Evolutionary conservation across 92 coral and sea anemone genomes (phyloP).

Genomic region (Phymanthus crucifer): DNA sequence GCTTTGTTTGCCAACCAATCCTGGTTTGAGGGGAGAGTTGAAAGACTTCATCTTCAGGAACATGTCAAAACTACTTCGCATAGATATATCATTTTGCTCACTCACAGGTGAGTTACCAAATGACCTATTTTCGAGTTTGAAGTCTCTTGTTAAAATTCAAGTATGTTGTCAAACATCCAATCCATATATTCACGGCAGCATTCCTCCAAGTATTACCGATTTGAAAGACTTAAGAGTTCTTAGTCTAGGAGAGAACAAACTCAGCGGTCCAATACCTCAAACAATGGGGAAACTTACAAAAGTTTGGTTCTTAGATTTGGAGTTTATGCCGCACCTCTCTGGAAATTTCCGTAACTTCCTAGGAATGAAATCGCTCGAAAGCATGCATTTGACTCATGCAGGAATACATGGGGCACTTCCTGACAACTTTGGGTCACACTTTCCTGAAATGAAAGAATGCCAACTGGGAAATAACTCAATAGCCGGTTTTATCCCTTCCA

Average conservation of each 20-base stretch:
- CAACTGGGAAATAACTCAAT: conserved; percentile 40
- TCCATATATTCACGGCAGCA: conserved; percentile 29
- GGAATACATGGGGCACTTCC: conserved; percentile 55
- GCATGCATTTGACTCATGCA: conserved; percentile 54
- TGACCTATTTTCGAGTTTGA: conserved; percentile 40
- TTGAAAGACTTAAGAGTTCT: conserved; percentile 55
- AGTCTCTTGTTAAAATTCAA: conserved; percentile 54
- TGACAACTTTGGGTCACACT: conserved; percentile 43
- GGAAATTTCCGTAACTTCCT: conserved; percentile 38
- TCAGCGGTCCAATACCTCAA: conserved; percentile 45
- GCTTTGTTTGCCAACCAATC: conserved; percentile 45
- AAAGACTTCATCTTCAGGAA: conserved; percentile 56
- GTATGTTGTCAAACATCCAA: conserved; percentile 42
- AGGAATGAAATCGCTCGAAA: conserved; percentile 29
- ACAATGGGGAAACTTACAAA: conserved; percentile 53
- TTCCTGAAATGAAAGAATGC: conserved; percentile 46
- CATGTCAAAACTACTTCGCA: conserved; percentile 63
- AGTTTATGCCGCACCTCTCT: conserved; percentile 23
- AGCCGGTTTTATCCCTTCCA: conserved; percentile 38
- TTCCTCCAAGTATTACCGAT: conserved; percentile 47
- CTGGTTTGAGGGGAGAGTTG: conserved; percentile 40
- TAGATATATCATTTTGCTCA: conserved; percentile 49
- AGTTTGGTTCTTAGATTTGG: conserved; percentile 67
- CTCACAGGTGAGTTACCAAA: conserved; percentile 62
- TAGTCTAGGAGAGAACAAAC: conserved; percentile 58